Conservation (phyloP, 2,888 invertebrate species). For the Dasypogon diadema region DNA sequence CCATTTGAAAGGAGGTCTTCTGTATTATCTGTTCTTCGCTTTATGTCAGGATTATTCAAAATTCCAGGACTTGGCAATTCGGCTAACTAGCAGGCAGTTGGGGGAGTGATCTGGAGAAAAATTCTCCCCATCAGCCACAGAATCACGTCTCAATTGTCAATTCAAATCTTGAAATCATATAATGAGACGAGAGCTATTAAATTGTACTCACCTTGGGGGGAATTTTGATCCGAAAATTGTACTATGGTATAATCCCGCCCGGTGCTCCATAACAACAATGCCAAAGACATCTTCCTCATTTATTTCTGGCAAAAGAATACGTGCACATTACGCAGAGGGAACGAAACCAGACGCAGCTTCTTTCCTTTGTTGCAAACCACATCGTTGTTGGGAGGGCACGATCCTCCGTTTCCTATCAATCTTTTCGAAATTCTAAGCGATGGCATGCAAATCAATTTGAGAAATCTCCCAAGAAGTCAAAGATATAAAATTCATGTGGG, state of each 20-base stretch:
- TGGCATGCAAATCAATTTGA: constrained; percentile 44
- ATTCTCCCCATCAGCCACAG: background rate
- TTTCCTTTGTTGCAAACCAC: constrained; percentile 8
- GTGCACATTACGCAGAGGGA: background rate
- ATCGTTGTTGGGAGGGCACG: constrained; percentile 24
- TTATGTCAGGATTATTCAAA: too few species aligned
- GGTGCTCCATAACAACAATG: background rate
- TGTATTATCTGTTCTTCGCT: too few species aligned
- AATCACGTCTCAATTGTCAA: constrained; percentile 27
- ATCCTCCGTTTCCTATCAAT: constrained; percentile 34
- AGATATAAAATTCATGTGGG: constrained; percentile 44
- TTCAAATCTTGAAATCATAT: constrained; percentile 13
- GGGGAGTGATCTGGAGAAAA: too few species aligned
- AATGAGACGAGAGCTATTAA: constrained; percentile 23
- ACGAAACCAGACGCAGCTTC: background rate
- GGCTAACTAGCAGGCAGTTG: too few species aligned
- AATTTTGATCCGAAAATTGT: constrained; percentile 4
- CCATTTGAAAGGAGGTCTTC: too few species aligned
- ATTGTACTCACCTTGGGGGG: constrained; percentile 18
- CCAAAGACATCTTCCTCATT: background rate
- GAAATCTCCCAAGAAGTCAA: constrained; percentile 23
- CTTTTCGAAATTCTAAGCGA: constrained; percentile 4
- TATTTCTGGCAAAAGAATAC: background rate
- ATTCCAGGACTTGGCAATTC: too few species aligned
- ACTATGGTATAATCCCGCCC: background rate